Base-by-base conservation (phyloP, 2,888 invertebrate genomes). In the Hylaea fasciaria region DNA sequence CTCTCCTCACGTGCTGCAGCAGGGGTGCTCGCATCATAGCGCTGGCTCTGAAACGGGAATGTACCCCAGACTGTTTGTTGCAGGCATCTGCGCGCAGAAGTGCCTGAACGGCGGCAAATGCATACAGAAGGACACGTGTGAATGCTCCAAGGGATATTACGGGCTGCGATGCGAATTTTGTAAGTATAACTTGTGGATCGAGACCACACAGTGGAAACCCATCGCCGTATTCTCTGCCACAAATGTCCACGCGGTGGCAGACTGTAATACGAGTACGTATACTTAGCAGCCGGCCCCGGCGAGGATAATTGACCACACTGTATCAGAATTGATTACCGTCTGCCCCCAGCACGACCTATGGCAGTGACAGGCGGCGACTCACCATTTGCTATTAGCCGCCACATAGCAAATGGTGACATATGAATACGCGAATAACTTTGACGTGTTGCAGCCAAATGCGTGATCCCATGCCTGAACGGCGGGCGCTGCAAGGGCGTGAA, bases 51-150 rank as follows among this genome's bases (percentile, higher is more conserved):
- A 46, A 58, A 64, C 73, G 70, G 65, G 66, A 11, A 16, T 22
- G 48, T 13, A n/a, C 7, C 22, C n/a, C 29, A 29, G 28, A 54
- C 41, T 44, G 29, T 71, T 77, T 80, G 65, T 88, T 88, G 3
- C 88, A 98, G 98, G 98, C 69, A 97, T 98, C 79, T 98, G 98
- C 85, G 94, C 95, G 13, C 95, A 97, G 76, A 97, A 97, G 84
- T 98, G 98, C 86, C 90, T 96, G 65, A 98, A 98, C 83, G 98
- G 98, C 16, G 98, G 98, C 4, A 97, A 97, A 86, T 98, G 98
- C 82, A 95, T 98, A 73, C 97, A 98, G 83, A 98, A 98, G 85
- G 98, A 98, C 83, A 97, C 96, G 28, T 98, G 98, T 80, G 96
- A 96, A 74, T 98, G 98, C 86, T 94, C 96, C 0, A 97, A 96